phyloP scores from a whole-genome alignment of 2,888 invertebrate species.

The Cancer borealis region DNA sequence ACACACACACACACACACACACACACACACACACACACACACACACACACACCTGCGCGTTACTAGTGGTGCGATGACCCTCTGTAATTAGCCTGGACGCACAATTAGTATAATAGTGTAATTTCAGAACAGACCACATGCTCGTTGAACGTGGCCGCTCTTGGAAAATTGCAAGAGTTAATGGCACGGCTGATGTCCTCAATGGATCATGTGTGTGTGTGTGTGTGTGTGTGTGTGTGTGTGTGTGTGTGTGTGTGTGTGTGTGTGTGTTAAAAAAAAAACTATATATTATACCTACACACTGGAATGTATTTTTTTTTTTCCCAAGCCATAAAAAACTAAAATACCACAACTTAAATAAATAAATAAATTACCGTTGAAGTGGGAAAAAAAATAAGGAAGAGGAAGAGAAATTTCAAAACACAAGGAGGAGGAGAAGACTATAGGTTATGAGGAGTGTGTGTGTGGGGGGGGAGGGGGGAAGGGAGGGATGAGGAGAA shows the following conservation, averaged over 20 bases:
- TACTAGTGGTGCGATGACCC: constrained; percentile 17
- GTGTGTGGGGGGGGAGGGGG: neutral
- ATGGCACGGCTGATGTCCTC: constrained; percentile 2
- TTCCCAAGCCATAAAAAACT: too few species aligned
- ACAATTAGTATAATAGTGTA: constrained; percentile 34
- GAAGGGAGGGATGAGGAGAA: neutral
- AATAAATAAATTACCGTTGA: neutral
- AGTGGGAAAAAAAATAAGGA: neutral
- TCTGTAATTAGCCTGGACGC: neutral
- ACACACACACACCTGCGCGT: neutral
- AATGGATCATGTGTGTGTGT: constrained; percentile 15
- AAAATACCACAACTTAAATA: too few species aligned
- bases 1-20: neutral
- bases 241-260: constrained; percentile 24
- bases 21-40: neutral
- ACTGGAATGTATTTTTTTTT: neutral
- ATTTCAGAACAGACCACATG: constrained; percentile 24
- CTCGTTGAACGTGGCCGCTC: neutral
- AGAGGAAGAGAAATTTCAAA: neutral
- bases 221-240: constrained; percentile 40
- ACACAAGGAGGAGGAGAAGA: neutral
- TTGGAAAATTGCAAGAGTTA: constrained; percentile 22
- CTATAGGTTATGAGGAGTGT: neutral
- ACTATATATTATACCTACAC: neutral
- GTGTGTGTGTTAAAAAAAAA: constrained; percentile 9